Evolutionary conservation across 2,113 vertebrate species (phyloP).

Genomic region (Dromiciops gliroides): DNA sequence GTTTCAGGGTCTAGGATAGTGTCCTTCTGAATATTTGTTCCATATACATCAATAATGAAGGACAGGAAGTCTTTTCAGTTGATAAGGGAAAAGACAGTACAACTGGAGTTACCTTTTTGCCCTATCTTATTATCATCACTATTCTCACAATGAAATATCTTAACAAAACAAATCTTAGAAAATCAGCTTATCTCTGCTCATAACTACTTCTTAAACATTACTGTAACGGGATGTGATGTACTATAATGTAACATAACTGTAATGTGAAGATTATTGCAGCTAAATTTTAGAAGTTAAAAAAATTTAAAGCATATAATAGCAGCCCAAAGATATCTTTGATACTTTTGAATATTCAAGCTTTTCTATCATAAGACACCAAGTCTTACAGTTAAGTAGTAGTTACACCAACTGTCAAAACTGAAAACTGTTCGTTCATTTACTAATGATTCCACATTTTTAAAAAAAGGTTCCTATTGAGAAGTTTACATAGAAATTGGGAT

Average conservation of each 20-base stretch:
- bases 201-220: neutral
- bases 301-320: slow-evolving; percentile 13
- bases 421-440: slow-evolving; percentile 8
- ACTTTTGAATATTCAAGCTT: neutral
- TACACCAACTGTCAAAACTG: slow-evolving; percentile 21
- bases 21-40: neutral
- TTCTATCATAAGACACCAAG: neutral
- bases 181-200: neutral
- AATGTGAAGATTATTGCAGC: neutral
- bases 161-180: neutral
- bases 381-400: neutral
- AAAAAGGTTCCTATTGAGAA: slow-evolving; percentile 39
- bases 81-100: neutral
- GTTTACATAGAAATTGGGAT: slow-evolving; percentile 44
- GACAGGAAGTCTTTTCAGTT: neutral
- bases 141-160: neutral
- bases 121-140: neutral
- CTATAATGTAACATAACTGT: too few relatives aligned
- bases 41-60: neutral
- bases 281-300: neutral
- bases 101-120: neutral
- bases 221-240: too few relatives aligned
- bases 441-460: neutral
- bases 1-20: neutral
- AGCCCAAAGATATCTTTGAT: neutral